These are phyloP conservation scores for Exephanes ischioxanthus DNA, from an alignment of 2,888 invertebrate species.

Conservation along the genomic window DNA sequence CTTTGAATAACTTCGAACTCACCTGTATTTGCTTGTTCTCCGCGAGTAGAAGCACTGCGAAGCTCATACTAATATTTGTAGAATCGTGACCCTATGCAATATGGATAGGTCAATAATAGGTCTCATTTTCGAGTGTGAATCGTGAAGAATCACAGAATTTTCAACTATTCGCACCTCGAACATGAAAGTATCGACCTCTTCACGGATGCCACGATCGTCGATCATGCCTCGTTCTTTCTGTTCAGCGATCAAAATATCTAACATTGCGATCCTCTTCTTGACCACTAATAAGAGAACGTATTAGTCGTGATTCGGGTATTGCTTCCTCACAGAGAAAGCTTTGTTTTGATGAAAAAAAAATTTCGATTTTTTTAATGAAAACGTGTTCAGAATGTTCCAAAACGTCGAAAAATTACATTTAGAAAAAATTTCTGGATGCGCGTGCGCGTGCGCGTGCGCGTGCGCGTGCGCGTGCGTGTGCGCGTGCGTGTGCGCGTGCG, in stretches of 20 bases:
- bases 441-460: too few relatives aligned
- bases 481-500: too few relatives aligned
- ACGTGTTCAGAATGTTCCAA: too few relatives aligned
- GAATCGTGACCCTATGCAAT: constrained; percentile 67
- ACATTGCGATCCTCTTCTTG: constrained; percentile 68
- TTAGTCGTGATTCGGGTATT: neutral
- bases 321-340: neutral
- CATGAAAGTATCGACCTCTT: constrained; percentile 70
- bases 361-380: too few relatives aligned
- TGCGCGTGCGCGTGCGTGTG: too few relatives aligned
- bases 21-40: constrained; percentile 67
- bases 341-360: too few relatives aligned
- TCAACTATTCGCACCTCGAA: constrained; percentile 62
- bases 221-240: constrained; percentile 56
- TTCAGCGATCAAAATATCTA: constrained; percentile 66
- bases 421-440: too few relatives aligned
- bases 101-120: neutral
- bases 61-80: constrained; percentile 60
- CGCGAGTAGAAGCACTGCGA: constrained; percentile 63
- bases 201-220: constrained; percentile 67
- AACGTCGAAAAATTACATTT: too few relatives aligned
- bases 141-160: neutral
- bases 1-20: neutral
- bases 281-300: constrained; percentile 18
- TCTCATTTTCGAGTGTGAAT: neutral